Percentiles rank a stretch among this genome's conserved stretches.
These are phyloP conservation scores for Drosophila ezoana DNA, from an alignment of 2,888 invertebrate genomes.

Conservation along the genomic window DNA sequence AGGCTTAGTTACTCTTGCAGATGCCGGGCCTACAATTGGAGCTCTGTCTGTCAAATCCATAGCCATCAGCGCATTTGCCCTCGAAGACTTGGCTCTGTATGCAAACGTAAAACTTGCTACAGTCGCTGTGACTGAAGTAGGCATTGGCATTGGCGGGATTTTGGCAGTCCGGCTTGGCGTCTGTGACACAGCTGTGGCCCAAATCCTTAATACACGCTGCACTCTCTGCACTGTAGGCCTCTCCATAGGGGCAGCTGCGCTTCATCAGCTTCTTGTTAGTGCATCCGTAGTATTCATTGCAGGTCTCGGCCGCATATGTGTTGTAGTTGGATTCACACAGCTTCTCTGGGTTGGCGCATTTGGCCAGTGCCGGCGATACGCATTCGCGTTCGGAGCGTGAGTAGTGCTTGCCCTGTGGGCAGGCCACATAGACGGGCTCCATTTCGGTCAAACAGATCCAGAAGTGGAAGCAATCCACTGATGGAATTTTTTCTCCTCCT, in stretches of 20 bases:
- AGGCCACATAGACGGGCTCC: slow-evolving; percentile 26
- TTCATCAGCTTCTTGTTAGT: slow-evolving; percentile 16
- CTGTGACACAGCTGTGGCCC: slow-evolving; percentile 6
- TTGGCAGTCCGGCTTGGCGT: slow-evolving; percentile 22
- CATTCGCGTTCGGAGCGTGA: slow-evolving; percentile 30
- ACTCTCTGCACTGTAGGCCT: slow-evolving; percentile 10
- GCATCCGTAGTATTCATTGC: slow-evolving; percentile 31
- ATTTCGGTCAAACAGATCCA: slow-evolving; percentile 25
- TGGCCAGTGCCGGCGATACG: slow-evolving; percentile 32
- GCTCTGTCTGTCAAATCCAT: slow-evolving; percentile 21
- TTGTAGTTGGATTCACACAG: slow-evolving; percentile 9
- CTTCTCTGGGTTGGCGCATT: slow-evolving; percentile 24
- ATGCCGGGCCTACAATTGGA: slow-evolving; percentile 23
- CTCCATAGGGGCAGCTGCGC: slow-evolving; percentile 24
- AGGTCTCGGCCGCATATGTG: slow-evolving; percentile 22
- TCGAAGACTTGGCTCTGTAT: slow-evolving; percentile 23
- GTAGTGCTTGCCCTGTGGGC: slow-evolving; percentile 23
- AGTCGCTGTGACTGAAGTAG: slow-evolving; percentile 34
- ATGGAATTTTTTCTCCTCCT: slow-evolving; percentile 5
- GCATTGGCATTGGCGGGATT: slow-evolving; percentile 26
- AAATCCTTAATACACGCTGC: slow-evolving; percentile 13
- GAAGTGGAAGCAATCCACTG: slow-evolving; percentile 26
- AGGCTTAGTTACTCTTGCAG: slow-evolving; percentile 6
- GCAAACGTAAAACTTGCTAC: slow-evolving; percentile 29
- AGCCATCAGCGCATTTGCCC: slow-evolving; percentile 34